Base-by-base conservation (phyloP, 2,888 invertebrate species). In the Lymantria monacha region DNA sequence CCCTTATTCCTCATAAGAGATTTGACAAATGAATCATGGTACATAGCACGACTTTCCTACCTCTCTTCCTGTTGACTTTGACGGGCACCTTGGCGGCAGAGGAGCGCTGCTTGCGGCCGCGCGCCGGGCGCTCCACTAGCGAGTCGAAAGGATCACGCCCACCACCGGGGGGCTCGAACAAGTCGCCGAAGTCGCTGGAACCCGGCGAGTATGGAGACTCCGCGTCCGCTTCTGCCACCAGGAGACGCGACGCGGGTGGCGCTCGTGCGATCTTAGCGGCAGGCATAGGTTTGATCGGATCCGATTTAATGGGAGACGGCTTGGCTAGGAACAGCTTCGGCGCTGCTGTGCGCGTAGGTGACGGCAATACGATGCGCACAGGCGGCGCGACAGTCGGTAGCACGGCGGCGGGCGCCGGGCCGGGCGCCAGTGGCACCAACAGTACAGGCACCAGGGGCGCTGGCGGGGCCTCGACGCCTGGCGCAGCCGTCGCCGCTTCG, bases 161-260 rank as follows among this genome's bases (percentile, higher is more conserved):
- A 62, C 59, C 55, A 91, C 79, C 22, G 96, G 59, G 96, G 46
- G 97, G 97, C 81, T 95, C 95, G 86, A 97, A 97, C 60, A 97
- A 92, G 80, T 97, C 97, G 69, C 97, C 96, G 76, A 96, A 96
- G 82, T 97, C 95, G 70, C 95, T 95, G n/a, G 96, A 96, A 43
- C 96, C 97, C 0, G 97, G 97, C 45, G 97, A 97, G 87, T 97
- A 97, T 0, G 97, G 97, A 15, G 97, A 97, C 44, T 82, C 81
- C 63, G 95, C 92, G 61, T 93, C 93, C 44, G 92, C 92, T 63
- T 94, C 95, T 38, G 88, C 55, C 41, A 78, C 70, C 57, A 48
- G 63, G 47, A 59, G 42, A 51, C 61, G 54, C 53, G 81, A 64
- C 77, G 74, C 54, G 51, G 54, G 79, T 50, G 79, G 68, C n/a